Evolutionary conservation across 2,888 invertebrate species (phyloP), one percentile per base, ranked within the genome.

Genomic region (Monoplex corrugatus): DNA sequence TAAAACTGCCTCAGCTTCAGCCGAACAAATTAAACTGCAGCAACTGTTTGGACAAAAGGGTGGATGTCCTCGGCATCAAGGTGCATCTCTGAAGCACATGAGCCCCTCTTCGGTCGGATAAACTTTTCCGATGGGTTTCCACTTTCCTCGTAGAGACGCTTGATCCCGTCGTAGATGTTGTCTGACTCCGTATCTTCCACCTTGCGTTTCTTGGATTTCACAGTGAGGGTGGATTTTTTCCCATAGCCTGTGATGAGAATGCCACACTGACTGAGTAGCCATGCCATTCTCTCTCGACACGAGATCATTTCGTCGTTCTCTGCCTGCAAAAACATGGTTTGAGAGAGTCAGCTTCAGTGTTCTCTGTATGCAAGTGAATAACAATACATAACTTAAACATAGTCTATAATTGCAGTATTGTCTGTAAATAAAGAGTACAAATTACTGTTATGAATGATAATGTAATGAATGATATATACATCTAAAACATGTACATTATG

Each of bases 161-260:
- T 95, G 91, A 96, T 95, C 86, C 95, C 94, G 84, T 95, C 95
- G 87, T 95, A 95, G 68, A 95, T 93, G 87, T 95, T 94, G 82
- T 94, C 94, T 43, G 90, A 88, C 19, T 95, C 93, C 0, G 93
- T 88, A 38, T 91, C 91, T 72, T 93, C 93, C 28, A 94, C 94
- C 90, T 95, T 95, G 75, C 95, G 92, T 90, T 95, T 95, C 90
- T 93, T 93, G 86, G 94, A 94, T 89, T 92, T 94, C 32, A 87
- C 90, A 10, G 89, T 84, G n/a, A 87, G 75, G 45, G 90, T 89
- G 68, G 87, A 89, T 0, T 89, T 87, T 80, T 91, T 90, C 86
- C 92, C 91, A 86, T 93, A 92, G 44, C 92, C 90, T n/a, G 93
- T 92, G 16, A 90, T 91, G 32, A 93, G 86, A 83, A 92, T 87